Percentiles rank a stretch among this genome's conserved stretches.
phyloP scores from a whole-genome alignment of 2,113 vertebrate species.

The Echinops telfairi region DNA sequence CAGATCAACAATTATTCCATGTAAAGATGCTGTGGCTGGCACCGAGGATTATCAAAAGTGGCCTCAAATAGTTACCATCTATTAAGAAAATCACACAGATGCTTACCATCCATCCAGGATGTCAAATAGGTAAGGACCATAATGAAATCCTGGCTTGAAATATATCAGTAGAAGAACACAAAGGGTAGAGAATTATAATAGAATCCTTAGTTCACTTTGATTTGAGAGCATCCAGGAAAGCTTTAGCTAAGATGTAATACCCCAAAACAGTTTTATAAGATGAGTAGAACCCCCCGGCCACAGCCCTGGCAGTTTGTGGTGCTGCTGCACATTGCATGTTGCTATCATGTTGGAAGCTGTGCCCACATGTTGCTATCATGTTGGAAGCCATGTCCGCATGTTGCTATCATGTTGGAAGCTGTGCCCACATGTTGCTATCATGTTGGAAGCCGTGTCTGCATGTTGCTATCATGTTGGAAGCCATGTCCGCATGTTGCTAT shows the following conservation, averaged over 20 bases:
- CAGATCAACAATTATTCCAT: constrained; percentile 45
- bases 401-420: too few relatives aligned
- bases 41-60: background rate
- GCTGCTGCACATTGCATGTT: too few relatives aligned
- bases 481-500: too few relatives aligned
- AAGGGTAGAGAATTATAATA: background rate
- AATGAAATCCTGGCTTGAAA: background rate
- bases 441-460: too few relatives aligned
- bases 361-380: too few relatives aligned
- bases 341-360: too few relatives aligned
- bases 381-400: too few relatives aligned
- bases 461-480: too few relatives aligned
- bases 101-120: constrained; percentile 23
- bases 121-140: background rate
- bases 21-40: background rate
- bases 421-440: background rate
- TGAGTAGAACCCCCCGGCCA: background rate
- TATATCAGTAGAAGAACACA: background rate
- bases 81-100: constrained; percentile 19
- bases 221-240: background rate
- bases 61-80: constrained; percentile 4
- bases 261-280: background rate
- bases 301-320: too few relatives aligned
- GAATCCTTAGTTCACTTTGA: background rate
- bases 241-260: background rate